Evolutionary conservation across 2,113 vertebrate genomes (phyloP), one percentile per base, ranked within the genome.

Genomic region (Podiceps cristatus): DNA sequence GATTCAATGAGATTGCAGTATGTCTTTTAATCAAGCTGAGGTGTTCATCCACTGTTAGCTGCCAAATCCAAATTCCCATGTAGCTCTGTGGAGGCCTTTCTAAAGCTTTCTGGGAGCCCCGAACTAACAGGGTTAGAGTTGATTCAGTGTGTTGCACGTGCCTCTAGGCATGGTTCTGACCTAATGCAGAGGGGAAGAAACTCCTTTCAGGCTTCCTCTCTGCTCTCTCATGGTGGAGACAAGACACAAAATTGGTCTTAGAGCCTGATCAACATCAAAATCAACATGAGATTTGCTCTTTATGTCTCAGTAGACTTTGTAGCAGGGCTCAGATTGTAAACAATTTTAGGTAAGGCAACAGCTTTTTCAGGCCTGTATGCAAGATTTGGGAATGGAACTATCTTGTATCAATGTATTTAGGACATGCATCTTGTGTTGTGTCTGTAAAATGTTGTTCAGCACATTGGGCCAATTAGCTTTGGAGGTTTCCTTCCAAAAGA

Each of bases 141-240:
- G 19, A 56, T 60, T 16, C 14, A 7, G 8, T 35, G 44, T 3
- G 0, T 71, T 76, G 42, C n/a, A 16, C 0, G 0, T 47, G 22
- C 12, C 9, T 55, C 20, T 40, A 24, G 28, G 12, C 58, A 40
- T 2, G 3, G 9, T 27, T 78, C 60, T 67, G 55, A 56, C 31
- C 33, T 71, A n/a, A 63, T 28, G 17, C 35, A 78, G 37, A 50
- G 14, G 13, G 5, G 28, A 20, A 37, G 18, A 44, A 11, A 28
- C 55, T 37, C 53, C 40, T 83, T 68, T 47, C 23, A 60, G 29
- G 15, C 33, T 80, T 86, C 69, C 18, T 55, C 22, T n/a, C 56
- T 72, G 29, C 58, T 49, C 31, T 6, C 14, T 76, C 22, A 10
- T 3, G 28, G 19, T 37, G 55, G 37, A 66, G n/a, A 45, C 9